Base-by-base conservation (phyloP, 1,140 invertebrate genomes). In the Euglossa dilemma region DNA sequence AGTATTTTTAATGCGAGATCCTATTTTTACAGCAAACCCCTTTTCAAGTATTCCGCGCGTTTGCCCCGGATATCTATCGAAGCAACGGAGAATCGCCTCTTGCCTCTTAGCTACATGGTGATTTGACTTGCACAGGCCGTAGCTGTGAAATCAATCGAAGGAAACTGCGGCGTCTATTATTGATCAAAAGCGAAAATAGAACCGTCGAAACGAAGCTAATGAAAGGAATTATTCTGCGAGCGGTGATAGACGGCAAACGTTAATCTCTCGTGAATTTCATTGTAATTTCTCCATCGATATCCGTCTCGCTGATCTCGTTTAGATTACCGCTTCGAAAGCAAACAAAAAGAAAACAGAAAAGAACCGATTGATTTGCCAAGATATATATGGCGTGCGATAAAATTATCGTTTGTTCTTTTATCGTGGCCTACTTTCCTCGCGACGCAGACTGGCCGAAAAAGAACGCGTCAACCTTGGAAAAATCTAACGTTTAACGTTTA, bases 41-140 rank as follows among this genome's bases (percentile, higher is more conserved):
- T 57, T 47, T 28, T 8, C 18, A 54, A 23, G 28, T 43, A 16
- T 11, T 54, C 18, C 45, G n/a, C 23, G 16, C 64, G 36, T 36
- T 47, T 64, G 70, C 36, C 47, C 78, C 52, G 69, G 23, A 64
- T 80, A 70, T 28, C 23, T 64, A 80, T 80, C 78, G 70, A 52
- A 73, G 70, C 78, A 73, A 70, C 25, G 9, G n/a, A 20, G 28
- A 47, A 71, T 79, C 66, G 67, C 16, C 43, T 72, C 67, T 25
- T 36, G 12, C 14, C 25, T 18, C 6, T 36, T 20, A 11, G 23
- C 20, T 16, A 2, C 43, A 23, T n/a, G 0, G 23, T 14, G n/a
- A 28, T 54, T 63, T n/a, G 57, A 76, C 28, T 18, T 36, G 3
- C 28, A 11, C n/a, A 54, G 23, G 25, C 12, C n/a, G 52, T 23